Evolutionary conservation across 2,113 vertebrate species (phyloP), one percentile per base, ranked within the genome.

Genomic region (Scalopus aquaticus): DNA sequence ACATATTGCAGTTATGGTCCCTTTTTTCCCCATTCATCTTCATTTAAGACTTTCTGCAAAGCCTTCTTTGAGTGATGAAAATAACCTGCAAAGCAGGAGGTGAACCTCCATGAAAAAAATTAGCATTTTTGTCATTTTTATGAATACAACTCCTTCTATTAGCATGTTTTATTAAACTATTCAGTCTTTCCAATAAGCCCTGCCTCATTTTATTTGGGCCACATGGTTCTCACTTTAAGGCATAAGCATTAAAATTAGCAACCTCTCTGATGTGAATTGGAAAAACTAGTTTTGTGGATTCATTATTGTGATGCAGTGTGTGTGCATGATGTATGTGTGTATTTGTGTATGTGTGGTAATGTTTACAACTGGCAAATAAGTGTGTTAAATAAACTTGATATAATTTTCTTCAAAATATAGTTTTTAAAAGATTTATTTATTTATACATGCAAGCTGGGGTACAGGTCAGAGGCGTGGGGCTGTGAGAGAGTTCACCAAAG

Each of bases 71-170:
- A 95, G 12, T 82, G 92, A 90, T 94, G 73, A 49, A 95, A 94
- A 90, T 74, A 93, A 88, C 62, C 84, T 82, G 44, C 46, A 30
- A 74, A 93, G 67, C 26, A 90, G 39, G 60, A 92, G 56, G 88
- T 58, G 69, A 95, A 60, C 44, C 37, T 12, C 80, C 39, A 44
- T 62, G 67, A 80, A 92, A 95, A 92, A 93, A 96, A 72, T 12
- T 39, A 86, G 93, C 65, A 60, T 84, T 95, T 96, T 92, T 92
- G 77, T 93, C 87, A 88, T 77, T 90, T 96, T 95, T 90, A 93
- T 90, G 90, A 96, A 81, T 79, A 90, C 12, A 84, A 37, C 16
- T 87, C 56, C 74, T 90, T 80, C 60, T 86, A 74, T 94, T 96
- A 90, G 44, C 78, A 37, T 77, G 80, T 94, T 96, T 95, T 93